phyloP scores from a whole-genome alignment of 2,888 invertebrate genomes.

The Dichetophora obliterata region DNA sequence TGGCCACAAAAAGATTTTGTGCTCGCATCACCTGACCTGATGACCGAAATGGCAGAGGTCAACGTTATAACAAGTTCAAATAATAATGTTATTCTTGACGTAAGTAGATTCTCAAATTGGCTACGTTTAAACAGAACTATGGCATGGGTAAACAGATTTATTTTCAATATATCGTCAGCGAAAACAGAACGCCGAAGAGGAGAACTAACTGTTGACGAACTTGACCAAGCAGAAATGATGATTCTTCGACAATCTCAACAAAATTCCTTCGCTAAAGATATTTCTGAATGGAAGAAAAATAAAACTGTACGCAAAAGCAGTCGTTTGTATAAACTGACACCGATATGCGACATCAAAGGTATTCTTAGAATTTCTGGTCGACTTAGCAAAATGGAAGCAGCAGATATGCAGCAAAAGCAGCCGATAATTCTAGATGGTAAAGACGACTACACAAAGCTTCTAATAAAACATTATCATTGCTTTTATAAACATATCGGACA shows the following conservation, averaged over 20 bases:
- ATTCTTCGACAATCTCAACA: neutral
- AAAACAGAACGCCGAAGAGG: neutral
- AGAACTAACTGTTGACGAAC: neutral
- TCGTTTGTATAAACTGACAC: no score
- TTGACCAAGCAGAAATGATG: neutral
- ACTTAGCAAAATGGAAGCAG: neutral
- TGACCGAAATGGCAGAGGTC: neutral
- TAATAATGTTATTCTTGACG: neutral
- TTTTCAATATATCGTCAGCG: neutral
- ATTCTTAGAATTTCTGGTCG: neutral
- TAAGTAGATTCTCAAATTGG: neutral
- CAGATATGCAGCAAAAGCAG: neutral
- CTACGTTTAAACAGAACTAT: neutral
- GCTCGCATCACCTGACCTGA: neutral
- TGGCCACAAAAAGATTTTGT: neutral
- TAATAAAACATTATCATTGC: neutral
- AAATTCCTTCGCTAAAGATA: neutral
- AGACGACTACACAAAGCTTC: neutral
- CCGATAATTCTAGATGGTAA: neutral
- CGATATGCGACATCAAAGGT: no score
- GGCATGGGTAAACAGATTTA: neutral
- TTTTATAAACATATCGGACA: neutral
- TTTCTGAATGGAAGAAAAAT: neutral
- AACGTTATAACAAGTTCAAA: neutral
- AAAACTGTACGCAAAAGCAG: no score